phyloP scores from a whole-genome alignment of 1,140 invertebrate genomes.

The Sesamia nonagrioides region DNA sequence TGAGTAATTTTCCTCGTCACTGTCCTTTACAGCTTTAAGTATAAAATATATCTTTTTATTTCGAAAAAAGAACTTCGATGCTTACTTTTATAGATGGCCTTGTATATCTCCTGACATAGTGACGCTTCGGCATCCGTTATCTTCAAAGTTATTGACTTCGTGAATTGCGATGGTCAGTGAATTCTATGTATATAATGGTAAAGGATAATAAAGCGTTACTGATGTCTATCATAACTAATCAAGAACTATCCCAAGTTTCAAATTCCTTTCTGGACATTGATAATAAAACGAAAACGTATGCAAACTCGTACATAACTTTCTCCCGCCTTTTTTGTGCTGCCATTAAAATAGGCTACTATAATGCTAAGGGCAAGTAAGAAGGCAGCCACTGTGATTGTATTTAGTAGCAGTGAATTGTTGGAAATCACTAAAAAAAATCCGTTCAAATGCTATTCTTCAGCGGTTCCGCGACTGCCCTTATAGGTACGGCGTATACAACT shows the following conservation, averaged over 20 bases:
- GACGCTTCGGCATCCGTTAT: constrained; percentile 15
- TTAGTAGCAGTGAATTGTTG: background rate
- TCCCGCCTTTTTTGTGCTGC: background rate
- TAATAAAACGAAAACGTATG: background rate
- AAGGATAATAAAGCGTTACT: constrained; percentile 11
- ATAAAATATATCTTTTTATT: constrained; percentile 24
- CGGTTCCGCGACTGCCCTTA: background rate
- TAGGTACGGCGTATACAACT: background rate
- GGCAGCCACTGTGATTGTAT: background rate
- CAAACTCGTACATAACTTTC: background rate
- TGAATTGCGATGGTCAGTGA: constrained; percentile 37
- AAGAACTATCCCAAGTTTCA: background rate
- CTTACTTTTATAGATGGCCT: background rate
- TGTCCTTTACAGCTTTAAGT: constrained; percentile 49
- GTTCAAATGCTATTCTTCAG: background rate
- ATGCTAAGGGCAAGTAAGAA: background rate
- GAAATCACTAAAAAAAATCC: background rate
- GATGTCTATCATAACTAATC: background rate
- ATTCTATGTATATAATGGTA: background rate
- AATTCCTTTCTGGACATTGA: background rate
- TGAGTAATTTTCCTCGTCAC: constrained; percentile 55
- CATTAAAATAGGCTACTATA: background rate
- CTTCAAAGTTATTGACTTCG: constrained; percentile 13
- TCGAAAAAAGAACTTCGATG: constrained; percentile 35
- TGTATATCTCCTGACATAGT: background rate